Base-by-base conservation (phyloP, 1,140 invertebrate species). In the Prorops nasuta region DNA sequence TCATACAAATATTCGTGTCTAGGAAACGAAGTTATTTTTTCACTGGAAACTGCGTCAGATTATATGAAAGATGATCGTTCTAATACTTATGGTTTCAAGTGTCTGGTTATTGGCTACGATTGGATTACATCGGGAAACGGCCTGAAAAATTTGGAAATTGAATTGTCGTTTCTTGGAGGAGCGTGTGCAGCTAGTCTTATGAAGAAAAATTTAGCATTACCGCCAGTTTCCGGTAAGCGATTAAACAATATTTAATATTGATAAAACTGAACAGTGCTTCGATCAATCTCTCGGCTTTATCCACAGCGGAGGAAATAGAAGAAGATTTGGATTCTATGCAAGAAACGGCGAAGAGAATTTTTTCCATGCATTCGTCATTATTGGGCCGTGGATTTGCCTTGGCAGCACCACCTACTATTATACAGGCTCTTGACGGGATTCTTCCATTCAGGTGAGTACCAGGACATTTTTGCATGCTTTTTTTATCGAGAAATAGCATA, bases 21-120 rank as follows among this genome's bases (percentile, higher is more conserved):
- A 76, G 95, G 95, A 16, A 94, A 96, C 73, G 92, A 96, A 78
- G 87, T 97, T 0, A 84, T 96, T 56, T 96, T 98, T 71, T 96
- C 93, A 0, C 66, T 98, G 64, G 94, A 98, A 78, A 97, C 94
- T 1, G 92, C 95, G 0, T 93, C 94, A 0, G 90, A 97, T 76
- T 98, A 98, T 76, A 84, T 96, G 49, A 93, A 93, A 68, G 92
- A 96, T 78, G 94, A 96, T 41, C 87, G 89, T 63, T 84, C 86
- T 3, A 80, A 79, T 58, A 87, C 87, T 35, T 98, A 86, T 78
- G 95, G 95, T 2, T 98, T 96, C 78, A 91, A 92, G 54, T 96
- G 94, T 74, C 78, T 94, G 14, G 87, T 96, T 28, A 85, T 94
- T 40, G 95, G 94, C 18, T 96, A 96, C 74, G 93, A 97, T 66